Evolutionary conservation across 2,888 invertebrate genomes (phyloP), one percentile per base, ranked within the genome.

Genomic region (Phragmatobia fuliginosa): DNA sequence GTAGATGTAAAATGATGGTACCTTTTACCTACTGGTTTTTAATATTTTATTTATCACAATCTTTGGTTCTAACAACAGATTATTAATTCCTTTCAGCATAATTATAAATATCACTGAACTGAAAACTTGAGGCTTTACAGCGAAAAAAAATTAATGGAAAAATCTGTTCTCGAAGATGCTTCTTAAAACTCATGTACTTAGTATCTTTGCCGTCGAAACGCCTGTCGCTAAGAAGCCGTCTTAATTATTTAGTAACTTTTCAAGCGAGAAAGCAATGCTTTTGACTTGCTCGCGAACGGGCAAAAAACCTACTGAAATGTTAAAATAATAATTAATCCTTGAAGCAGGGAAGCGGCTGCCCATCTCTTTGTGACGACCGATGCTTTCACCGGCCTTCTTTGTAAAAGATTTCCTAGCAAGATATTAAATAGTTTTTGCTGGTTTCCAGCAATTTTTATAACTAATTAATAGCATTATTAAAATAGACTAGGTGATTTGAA

Each of bases 291-390:
- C 87, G 85, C 83, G 87, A 85, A 87, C 84, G 86, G 83, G 90
- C 90, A 94, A 95, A 94, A 95, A 94, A 94, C 88, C 88, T 85
- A 89, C 87, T 84, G 89, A 92, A 92, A 94, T 88, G 91, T 92
- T 94, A 94, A 94, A 95, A 94, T 95, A 94, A 95, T 95, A 94
- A 95, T 94, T 95, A 95, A 95, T 95, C 94, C 94, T 91, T 87
- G 87, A 83, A 87, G 87, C 85, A 85, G 77, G 81, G 80, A 80
- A 74, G 62, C 76, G 68, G 71, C 60, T 72, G 73, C 72, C 74
- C 74, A 72, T 36, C 79, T 87, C 93, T 92, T 92, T 92, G 92
- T 91, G 85, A 76, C 84, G 86, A 80, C 84, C 90, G 87, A 84
- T 86, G 92, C 91, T 91, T 89, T 89, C 88, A 89, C 83, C 88